These are phyloP conservation scores for Pedionomus torquatus DNA, from an alignment of 2,113 vertebrate genomes.

Conservation along the genomic window DNA sequence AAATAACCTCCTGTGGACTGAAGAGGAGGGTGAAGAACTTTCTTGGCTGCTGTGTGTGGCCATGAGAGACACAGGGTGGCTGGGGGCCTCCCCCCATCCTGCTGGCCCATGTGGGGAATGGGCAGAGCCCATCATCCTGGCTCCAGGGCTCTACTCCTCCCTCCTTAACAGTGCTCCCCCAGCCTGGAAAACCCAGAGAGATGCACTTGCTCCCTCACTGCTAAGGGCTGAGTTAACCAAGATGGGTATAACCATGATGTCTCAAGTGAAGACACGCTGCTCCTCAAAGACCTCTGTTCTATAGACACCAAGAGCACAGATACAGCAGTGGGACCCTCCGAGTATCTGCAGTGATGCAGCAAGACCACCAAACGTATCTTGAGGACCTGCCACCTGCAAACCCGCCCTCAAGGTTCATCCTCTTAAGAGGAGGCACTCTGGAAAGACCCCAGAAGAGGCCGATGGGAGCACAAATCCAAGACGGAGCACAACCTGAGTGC, in stretches of 20 bases:
- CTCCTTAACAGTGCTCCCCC: background rate
- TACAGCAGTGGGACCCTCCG: background rate
- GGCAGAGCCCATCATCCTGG: background rate
- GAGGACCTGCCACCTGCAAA: background rate
- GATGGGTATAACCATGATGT: rapidly evolving
- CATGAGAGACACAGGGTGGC: rapidly evolving
- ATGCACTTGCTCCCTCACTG: background rate
- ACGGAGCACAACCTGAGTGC: rapidly evolving
- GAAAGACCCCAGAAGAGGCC: background rate
- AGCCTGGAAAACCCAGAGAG: background rate
- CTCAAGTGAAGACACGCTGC: background rate
- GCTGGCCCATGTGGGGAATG: background rate
- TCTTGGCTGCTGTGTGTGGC: background rate
- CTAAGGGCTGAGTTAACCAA: background rate
- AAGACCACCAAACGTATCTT: background rate
- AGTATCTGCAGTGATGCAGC: background rate
- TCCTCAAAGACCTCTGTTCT: background rate
- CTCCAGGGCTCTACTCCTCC: background rate
- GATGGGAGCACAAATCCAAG: rapidly evolving
- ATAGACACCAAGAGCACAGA: rapidly evolving
- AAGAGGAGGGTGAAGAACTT: background rate
- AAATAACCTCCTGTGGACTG: background rate
- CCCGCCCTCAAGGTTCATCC: background rate
- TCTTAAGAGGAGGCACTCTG: background rate
- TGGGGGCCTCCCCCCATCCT: rapidly evolving